Evolutionary conservation across 2,797 vertebrate species (phyloP).

Genomic region (Sternotherus odoratus): DNA sequence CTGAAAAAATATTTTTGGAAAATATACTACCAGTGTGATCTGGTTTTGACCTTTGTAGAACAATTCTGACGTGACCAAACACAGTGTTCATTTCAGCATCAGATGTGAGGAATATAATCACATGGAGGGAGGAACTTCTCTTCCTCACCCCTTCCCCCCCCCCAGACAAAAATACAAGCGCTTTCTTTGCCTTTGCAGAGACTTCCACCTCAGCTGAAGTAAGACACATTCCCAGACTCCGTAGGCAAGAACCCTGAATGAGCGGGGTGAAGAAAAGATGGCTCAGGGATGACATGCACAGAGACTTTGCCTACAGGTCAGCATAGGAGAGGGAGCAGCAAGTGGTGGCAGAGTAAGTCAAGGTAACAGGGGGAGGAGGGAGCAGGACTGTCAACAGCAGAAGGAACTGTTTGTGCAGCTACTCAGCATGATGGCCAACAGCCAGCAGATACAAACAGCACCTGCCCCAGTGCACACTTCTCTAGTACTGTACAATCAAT

Average conservation of each 20-base stretch:
- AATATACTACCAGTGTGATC: not conserved
- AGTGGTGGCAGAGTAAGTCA: not conserved
- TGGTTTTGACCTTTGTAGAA: not conserved
- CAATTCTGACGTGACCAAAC: not conserved
- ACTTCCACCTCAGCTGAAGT: not conserved
- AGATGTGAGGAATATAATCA: not conserved
- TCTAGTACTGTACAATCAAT: not conserved
- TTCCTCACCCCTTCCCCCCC: too few species aligned
- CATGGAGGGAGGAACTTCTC: not conserved
- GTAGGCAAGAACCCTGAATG: not conserved
- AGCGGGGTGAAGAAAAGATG: not conserved
- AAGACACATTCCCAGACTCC: not conserved
- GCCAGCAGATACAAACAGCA: not conserved
- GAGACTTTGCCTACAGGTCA: not conserved
- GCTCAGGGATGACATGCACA: not conserved
- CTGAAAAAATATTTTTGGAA: not conserved
- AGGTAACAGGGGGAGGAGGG: not conserved
- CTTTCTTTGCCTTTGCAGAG: not conserved
- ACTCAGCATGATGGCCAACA: not conserved
- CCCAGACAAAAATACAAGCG: not conserved
- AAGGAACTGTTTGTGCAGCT: not conserved
- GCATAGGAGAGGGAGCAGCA: not conserved
- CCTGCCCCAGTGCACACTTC: not conserved
- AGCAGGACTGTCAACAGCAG: not conserved
- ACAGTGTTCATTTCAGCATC: not conserved